A percentile compares a stretch with the other conserved stretches of the same genome.
Evolutionary conservation across 2,797 vertebrate genomes (phyloP).

Genomic region (Poecilia velifera): DNA sequence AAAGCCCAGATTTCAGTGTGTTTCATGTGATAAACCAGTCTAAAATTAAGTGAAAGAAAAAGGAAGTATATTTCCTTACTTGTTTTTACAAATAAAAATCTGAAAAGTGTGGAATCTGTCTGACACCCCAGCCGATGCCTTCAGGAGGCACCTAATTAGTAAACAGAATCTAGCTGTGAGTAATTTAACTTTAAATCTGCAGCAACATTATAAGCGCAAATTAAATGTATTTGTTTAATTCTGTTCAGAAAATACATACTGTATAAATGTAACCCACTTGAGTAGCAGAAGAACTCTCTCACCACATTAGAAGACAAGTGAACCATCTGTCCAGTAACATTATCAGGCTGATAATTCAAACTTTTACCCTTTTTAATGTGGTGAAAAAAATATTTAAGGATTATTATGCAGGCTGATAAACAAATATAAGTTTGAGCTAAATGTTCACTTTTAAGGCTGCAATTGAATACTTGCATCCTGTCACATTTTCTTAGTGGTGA

Average conservation of each 20-base stretch:
- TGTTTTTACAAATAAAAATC: not conserved
- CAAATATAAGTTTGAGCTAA: not conserved
- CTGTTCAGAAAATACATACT: not conserved
- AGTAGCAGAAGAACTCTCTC: not conserved
- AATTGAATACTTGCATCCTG: not conserved
- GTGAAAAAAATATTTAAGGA: not conserved
- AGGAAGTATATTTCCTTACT: not conserved
- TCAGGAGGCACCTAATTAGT: not conserved
- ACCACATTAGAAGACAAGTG: not conserved
- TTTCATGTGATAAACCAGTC: not conserved
- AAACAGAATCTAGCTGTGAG: not conserved
- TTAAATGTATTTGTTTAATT: not conserved
- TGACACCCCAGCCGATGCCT: not conserved
- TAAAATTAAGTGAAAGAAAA: not conserved
- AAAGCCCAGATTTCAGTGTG: not conserved
- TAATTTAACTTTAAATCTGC: not conserved
- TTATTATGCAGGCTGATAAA: not conserved
- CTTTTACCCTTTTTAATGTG: not conserved
- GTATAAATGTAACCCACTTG: not conserved
- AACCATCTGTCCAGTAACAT: not conserved
- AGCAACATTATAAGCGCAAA: not conserved
- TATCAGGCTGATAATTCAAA: not conserved
- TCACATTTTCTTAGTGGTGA: not conserved
- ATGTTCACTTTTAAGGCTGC: not conserved
- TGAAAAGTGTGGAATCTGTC: not conserved